Base-by-base conservation (phyloP, 2,113 vertebrate species). In the Gymnogyps californianus region DNA sequence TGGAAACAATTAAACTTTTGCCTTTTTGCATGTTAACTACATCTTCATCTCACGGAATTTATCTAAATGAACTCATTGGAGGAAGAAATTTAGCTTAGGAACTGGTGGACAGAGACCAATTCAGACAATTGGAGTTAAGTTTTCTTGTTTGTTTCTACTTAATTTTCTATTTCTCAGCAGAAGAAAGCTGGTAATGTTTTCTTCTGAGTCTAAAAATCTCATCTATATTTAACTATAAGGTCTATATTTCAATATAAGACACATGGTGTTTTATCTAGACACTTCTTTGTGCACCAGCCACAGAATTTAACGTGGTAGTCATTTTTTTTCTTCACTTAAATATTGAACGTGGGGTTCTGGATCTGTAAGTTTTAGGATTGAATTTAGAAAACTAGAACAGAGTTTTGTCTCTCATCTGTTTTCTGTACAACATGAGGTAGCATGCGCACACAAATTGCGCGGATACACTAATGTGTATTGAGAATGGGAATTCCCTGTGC, bases 221-320 rank as follows among this genome's bases (percentile, higher is more conserved):
- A 31, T 82, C 44, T 77, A 2, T 72, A 65, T 65, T 78, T 78
- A 76, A 54, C 51, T 13, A 14, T 42, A 44, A 61, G 9, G 22
- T 49, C 47, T 57, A 1, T 38, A 78, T 66, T 83, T 83, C n/a
- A 67, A 22, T 55, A 9, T 11, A 22, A 62, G 59, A 31, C 44
- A 17, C 2, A 19, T 1, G 0, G 7, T 34, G 31, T 25, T 83
- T 59, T 87, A 26, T 44, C n/a, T 55, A 26, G 64, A n/a, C 13
- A n/a, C 17, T 8, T 65, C 25, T 42, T 36, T 0, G 0, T 55
- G 14, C 10, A 34, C 20, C 20, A 58, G 0, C 13, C 81, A 19
- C 34, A 82, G 46, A 58, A 64, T 75, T 65, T 62, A 75, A 78
- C 34, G 17, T 36, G 16, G 28, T 51, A n/a, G 7, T 72, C 2